phyloP scores from a whole-genome alignment of 2,113 vertebrate species.

The Phaetusa simplex region DNA sequence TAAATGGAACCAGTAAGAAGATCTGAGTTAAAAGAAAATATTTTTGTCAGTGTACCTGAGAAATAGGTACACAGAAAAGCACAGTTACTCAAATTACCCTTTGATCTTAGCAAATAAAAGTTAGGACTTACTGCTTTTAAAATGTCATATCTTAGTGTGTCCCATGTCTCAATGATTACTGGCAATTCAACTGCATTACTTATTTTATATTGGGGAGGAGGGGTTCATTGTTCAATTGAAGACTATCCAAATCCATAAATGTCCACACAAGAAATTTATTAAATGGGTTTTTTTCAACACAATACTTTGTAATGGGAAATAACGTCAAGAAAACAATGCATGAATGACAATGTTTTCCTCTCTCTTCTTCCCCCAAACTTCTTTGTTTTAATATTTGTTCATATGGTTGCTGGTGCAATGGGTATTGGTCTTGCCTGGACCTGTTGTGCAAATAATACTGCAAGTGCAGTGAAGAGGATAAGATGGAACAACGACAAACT shows the following conservation, averaged over 20 bases:
- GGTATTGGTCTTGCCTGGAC: not conserved
- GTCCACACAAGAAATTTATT: not conserved
- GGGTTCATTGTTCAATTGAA: not conserved
- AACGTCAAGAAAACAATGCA: not conserved
- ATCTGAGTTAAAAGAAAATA: not conserved
- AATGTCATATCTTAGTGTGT: not conserved
- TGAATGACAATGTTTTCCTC: not conserved
- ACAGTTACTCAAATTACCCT: not conserved
- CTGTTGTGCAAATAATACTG: not conserved
- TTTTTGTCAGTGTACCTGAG: not conserved
- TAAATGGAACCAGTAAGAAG: not conserved
- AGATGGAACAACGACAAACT: not conserved
- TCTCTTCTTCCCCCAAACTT: not conserved
- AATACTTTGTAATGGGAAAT: not conserved
- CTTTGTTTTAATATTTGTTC: not conserved
- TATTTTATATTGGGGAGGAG: not conserved
- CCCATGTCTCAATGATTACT: not conserved
- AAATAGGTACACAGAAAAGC: not conserved
- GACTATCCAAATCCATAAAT: not conserved
- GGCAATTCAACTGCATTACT: not conserved
- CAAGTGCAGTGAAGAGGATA: not conserved
- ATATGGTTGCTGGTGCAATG: not conserved
- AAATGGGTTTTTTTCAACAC: not conserved
- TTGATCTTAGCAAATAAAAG: not conserved
- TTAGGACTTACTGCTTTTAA: not conserved